Evolutionary conservation across 1,140 invertebrate genomes (phyloP).

Genomic region (Trachelipus rathkii): DNA sequence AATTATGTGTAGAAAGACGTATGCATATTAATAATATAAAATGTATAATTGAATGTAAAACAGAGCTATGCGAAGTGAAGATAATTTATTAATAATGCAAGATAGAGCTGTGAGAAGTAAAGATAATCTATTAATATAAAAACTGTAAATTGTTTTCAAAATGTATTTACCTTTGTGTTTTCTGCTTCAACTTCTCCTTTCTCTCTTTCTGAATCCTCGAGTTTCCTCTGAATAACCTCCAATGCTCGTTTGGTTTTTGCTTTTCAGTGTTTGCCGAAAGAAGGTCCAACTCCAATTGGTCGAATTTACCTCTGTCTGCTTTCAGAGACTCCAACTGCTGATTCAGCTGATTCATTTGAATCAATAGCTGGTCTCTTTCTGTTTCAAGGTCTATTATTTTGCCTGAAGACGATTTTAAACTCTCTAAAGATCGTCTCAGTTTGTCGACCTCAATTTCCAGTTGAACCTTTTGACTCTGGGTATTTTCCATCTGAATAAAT

Average conservation of each 20-base stretch:
- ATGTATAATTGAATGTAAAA: too few species aligned
- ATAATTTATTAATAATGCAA: too few species aligned
- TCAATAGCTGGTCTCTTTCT: slow-evolving; percentile 47
- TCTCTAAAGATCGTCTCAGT: slow-evolving; percentile 50
- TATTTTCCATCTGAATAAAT: slow-evolving; percentile 45
- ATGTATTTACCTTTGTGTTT: slow-evolving; percentile 50
- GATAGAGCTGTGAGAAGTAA: too few species aligned
- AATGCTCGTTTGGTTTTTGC: slow-evolving; percentile 58
- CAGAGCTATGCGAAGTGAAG: too few species aligned
- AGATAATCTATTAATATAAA: too few species aligned
- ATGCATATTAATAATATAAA: too few species aligned
- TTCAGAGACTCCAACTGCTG: slow-evolving; percentile 40
- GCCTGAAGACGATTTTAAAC: slow-evolving; percentile 49
- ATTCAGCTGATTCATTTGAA: slow-evolving; percentile 35
- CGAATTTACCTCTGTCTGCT: slow-evolving; percentile 50
- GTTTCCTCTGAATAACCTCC: slow-evolving; percentile 55
- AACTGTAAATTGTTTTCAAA: too few species aligned
- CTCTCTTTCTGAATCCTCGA: slow-evolving; percentile 70
- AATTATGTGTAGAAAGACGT: background rate
- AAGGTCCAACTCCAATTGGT: slow-evolving; percentile 54
- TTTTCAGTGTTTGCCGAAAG: slow-evolving; percentile 53
- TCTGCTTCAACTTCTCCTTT: slow-evolving; percentile 54
- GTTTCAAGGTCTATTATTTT: slow-evolving; percentile 49
- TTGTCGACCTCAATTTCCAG: slow-evolving; percentile 52
- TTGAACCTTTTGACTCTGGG: slow-evolving; percentile 49